These are phyloP conservation scores for Kuschelorhynchus macadamiae DNA, from an alignment of 2,888 invertebrate genomes.

Conservation along the genomic window DNA sequence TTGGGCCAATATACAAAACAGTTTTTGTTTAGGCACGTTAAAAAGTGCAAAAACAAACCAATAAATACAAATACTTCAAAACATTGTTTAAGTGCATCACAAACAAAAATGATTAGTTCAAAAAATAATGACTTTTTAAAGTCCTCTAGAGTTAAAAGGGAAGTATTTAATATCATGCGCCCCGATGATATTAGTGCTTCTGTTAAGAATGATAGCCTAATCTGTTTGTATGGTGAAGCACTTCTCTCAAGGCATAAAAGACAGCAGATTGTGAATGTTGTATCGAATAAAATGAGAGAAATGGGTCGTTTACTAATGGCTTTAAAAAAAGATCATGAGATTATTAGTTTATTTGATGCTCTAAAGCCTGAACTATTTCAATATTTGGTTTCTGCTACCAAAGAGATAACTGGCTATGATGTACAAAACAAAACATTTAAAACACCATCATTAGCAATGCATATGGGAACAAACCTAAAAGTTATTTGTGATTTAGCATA, in stretches of 20 bases:
- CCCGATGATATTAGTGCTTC: slow-evolving; percentile 50
- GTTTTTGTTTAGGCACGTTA: slow-evolving; percentile 46
- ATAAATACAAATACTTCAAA: slow-evolving; percentile 21
- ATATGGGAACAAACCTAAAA: slow-evolving; percentile 52
- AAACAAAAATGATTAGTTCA: slow-evolving; percentile 34
- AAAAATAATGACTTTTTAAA: slow-evolving; percentile 44
- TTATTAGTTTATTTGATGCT: slow-evolving; percentile 42
- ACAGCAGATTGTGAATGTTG: slow-evolving; percentile 44
- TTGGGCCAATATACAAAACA: slow-evolving; percentile 47
- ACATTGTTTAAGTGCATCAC: slow-evolving; percentile 41
- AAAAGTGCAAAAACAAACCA: slow-evolving; percentile 43
- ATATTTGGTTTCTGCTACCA: slow-evolving; percentile 36
- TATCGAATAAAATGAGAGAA: too few species aligned
- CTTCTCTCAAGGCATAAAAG: slow-evolving; percentile 50
- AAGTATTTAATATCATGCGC: slow-evolving; percentile 52
- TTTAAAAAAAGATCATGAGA: slow-evolving; percentile 37
- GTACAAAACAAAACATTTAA: slow-evolving; percentile 38
- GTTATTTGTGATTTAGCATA: slow-evolving; percentile 44
- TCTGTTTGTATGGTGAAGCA: slow-evolving; percentile 53
- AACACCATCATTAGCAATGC: slow-evolving; percentile 49
- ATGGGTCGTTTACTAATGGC: slow-evolving; percentile 43
- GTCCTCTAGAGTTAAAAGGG: slow-evolving; percentile 42
- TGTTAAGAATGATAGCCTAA: slow-evolving; percentile 52
- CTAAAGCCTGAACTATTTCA: slow-evolving; percentile 48
- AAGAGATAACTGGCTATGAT: slow-evolving; percentile 51